These are phyloP conservation scores for Zaprionus vittiger DNA, from an alignment of 1,140 invertebrate genomes.

Conservation along the genomic window DNA sequence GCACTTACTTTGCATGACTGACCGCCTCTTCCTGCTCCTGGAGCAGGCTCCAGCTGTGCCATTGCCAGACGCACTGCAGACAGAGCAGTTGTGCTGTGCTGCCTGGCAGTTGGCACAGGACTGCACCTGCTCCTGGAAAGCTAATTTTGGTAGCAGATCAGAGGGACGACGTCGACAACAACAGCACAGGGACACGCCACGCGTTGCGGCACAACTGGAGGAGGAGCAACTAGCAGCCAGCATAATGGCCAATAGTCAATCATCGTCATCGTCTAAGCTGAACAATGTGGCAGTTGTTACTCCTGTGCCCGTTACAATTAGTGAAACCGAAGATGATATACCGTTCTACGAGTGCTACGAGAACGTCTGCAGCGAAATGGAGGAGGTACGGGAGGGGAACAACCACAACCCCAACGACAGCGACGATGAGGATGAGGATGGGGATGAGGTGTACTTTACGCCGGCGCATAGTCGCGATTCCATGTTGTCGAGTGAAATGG, in stretches of 20 bases:
- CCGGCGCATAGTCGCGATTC: conserved; percentile 85
- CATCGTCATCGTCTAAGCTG: background rate
- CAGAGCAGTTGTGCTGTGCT: conserved; percentile 85
- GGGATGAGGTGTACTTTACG: conserved; percentile 74
- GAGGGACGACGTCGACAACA: conserved; percentile 49
- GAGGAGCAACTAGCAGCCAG: background rate
- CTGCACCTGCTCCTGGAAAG: conserved; percentile 85
- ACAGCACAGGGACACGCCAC: conserved; percentile 71
- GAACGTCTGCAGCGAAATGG: background rate
- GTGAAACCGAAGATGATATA: background rate
- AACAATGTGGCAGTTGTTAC: conserved; percentile 11
- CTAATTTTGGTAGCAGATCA: conserved; percentile 73
- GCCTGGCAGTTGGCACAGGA: conserved; percentile 85
- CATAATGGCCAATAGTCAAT: background rate
- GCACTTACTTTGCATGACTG: conserved; percentile 68
- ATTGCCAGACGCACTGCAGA: conserved; percentile 77
- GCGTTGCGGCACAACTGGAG: conserved; percentile 24
- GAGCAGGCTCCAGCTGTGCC: conserved; percentile 36
- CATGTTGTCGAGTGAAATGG: conserved; percentile 3
- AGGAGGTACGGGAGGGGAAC: background rate
- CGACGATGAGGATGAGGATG: conserved; percentile 71
- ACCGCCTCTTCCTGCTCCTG: conserved; percentile 49
- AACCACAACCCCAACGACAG: background rate
- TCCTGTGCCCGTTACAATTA: background rate
- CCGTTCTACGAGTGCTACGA: background rate